Evolutionary conservation across 92 coral and sea anemone genomes (phyloP).

Genomic region (Desmophyllum pertusum): DNA sequence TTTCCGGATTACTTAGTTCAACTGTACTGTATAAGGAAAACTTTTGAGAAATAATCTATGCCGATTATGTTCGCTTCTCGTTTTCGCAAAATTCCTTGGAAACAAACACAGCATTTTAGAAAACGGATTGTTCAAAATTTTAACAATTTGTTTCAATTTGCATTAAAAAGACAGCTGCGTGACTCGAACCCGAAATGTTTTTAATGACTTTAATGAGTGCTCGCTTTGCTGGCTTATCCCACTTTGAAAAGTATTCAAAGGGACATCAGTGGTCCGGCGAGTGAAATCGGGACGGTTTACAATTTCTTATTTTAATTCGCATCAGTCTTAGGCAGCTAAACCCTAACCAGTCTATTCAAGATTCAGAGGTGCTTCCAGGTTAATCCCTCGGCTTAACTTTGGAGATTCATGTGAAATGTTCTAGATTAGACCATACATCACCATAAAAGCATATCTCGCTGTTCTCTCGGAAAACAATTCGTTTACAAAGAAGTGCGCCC

Average conservation of each 20-base stretch:
- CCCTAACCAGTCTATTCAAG: background rate
- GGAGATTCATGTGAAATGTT: background rate
- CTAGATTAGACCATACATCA: background rate
- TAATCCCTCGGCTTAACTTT: constrained; percentile 15
- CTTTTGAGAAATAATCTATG: background rate
- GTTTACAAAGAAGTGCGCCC: background rate
- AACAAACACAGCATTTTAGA: background rate
- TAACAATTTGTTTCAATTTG: background rate
- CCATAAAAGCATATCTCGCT: background rate
- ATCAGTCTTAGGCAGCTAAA: background rate
- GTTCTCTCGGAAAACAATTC: background rate
- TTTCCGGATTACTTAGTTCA: constrained; percentile 30
- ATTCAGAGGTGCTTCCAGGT: background rate
- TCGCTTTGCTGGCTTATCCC: constrained; percentile 36
- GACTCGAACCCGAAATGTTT: constrained; percentile 6
- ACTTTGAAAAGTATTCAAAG: constrained; percentile 9
- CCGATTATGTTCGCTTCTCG: background rate
- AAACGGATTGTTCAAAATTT: background rate
- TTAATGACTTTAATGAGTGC: background rate
- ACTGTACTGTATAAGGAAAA: background rate
- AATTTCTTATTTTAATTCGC: constrained; percentile 22
- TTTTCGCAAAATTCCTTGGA: background rate
- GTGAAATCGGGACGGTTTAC: constrained; percentile 15
- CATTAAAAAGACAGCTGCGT: background rate
- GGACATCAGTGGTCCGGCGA: background rate